Base-by-base conservation (phyloP, 2,113 vertebrate species). In the Clinocottus analis region DNA sequence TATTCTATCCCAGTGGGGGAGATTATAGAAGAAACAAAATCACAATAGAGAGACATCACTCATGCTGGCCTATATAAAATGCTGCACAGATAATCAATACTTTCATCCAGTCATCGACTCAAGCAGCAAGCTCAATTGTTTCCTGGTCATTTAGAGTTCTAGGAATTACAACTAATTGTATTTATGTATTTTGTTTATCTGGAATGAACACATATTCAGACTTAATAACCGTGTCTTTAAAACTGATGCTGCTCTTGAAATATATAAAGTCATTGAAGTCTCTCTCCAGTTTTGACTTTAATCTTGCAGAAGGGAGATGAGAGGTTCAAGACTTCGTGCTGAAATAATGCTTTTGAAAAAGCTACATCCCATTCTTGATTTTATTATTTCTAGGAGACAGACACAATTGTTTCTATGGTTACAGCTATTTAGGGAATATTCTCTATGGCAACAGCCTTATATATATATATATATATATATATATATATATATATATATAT, bases 361-460 rank as follows among this genome's bases (percentile, higher is more conserved):
- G 73, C 29, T 27, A 53, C 55, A 76, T 69, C 31, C 2, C 2
- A 9, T 67, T 68, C 25, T 55, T 59, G 68, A 62, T 68, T 59
- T 69, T 7, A 17, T 53, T 58, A 35, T 75, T 64, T 84, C 31
- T 43, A 31, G 67, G 74, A 87, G 75, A 75, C 66, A 70, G 53
- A 62, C 10, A 71, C 72, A 60, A 80, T 41, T 13, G 90, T 95
- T 92, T 73, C 91, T 86, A 93, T 94, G 90, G 91, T 90, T 87
- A 92, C 90, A 64, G 77, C 75, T 80, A 80, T 89, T 84, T 83
- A 72, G 78, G 55, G 79, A 82, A 72, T 64, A 43, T 80, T 93
- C 78, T 90, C 92, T 84, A 87, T 92, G 80, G 91, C 84, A 91
- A 94, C 92, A 90, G 69, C 64, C 76, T 79, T 73, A 88, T 80